Evolutionary conservation across 1,140 invertebrate species (phyloP), one percentile per base, ranked within the genome.

Genomic region (Drosophila baimaii): DNA sequence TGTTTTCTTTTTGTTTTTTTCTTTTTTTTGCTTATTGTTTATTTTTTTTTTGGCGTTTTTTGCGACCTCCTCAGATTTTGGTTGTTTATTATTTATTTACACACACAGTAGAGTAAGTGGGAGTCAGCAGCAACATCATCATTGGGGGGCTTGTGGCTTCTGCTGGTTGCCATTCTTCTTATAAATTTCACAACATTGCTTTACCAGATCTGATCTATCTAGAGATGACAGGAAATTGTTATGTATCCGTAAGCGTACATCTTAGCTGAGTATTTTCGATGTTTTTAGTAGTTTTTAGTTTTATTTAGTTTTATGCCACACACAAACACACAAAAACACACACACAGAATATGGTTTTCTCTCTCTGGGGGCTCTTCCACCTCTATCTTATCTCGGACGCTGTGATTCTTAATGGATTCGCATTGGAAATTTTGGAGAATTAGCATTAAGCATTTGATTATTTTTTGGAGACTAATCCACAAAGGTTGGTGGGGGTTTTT

Each of bases 21-120:
- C 2, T 15, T 1, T 19, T 47, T 15, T 5, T 49, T 13, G 43
- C 47, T 35, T 52, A 15, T 29, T 35, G 51, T 54, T 54, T 54
- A 54, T 23, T 54, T 54, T 54, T 54, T 35, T 23, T 54, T 54
- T 54, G 31, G 31, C 51, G 19, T 54, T 54, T 54, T 54, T 21
- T 54, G 51, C 51, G 31, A 54, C 31, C 51, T 54, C 51, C 23
- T 21, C 51, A 54, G 21, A 35, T 54, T n/a, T 54, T n/a, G n/a
- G n/a, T 54, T 54, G 31, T 54, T 54, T 6, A 35, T 35, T 35
- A n/a, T 23, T 54, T 54, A 52, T 52, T 52, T 54, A 54, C 51
- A 54, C 51, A 54, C 51, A 54, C 51, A 35, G 51, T 54, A 35
- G 51, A 35, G 51, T 54, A 54, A 54, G 51, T 54, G 31, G 49